Conservation (phyloP, 2,888 invertebrate genomes). For the Aleiodes testaceus region DNA sequence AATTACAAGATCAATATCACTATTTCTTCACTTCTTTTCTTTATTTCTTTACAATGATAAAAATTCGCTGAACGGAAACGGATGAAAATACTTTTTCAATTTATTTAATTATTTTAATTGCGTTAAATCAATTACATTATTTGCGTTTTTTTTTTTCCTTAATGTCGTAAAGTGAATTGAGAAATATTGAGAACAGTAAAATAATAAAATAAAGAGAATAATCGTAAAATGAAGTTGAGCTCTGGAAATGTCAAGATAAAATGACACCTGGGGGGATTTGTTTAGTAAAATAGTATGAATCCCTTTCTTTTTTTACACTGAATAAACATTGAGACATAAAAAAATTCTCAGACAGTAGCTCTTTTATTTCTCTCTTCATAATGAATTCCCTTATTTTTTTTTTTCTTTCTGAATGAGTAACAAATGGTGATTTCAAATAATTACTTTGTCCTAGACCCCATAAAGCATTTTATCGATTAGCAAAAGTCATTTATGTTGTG, state of each 20-base stretch:
- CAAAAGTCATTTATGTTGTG: background rate
- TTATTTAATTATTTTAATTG: constrained; percentile 2
- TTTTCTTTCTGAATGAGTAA: constrained; percentile 4
- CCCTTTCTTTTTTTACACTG: background rate
- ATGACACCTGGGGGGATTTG: constrained; percentile 8
- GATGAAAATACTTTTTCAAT: no score
- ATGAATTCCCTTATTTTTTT: background rate
- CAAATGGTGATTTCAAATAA: constrained; percentile 12
- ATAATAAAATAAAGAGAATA: background rate
- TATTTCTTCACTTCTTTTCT: constrained; percentile 3
- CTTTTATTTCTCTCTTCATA: background rate
- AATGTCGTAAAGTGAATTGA: no score
- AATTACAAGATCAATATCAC: constrained; percentile 26
- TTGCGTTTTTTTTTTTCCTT: background rate
- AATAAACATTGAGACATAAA: constrained; percentile 6
- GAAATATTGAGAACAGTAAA: background rate
- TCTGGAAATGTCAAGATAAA: constrained; percentile 31
- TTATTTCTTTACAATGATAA: background rate
- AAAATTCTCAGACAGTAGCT: background rate
- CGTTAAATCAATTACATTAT: background rate
- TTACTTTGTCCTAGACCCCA: constrained; percentile 25
- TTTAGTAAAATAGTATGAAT: constrained; percentile 3
- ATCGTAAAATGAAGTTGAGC: constrained; percentile 1
- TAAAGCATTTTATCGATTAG: constrained; percentile 19
- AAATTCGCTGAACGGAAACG: background rate